phyloP scores from a whole-genome alignment of 2,113 vertebrate species.

The Pleuronectes platessa region DNA sequence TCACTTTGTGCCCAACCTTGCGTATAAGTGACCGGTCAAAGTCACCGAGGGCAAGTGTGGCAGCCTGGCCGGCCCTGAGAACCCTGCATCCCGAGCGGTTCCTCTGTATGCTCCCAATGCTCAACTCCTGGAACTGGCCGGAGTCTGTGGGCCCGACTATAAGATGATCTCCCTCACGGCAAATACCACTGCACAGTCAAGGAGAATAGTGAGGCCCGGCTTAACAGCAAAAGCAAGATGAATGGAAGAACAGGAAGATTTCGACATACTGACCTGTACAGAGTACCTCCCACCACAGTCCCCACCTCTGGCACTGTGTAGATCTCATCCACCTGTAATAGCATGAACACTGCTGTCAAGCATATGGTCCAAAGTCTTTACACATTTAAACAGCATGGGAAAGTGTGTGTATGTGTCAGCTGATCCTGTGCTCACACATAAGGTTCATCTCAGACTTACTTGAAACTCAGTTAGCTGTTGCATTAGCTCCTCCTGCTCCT shows the following conservation, averaged over 20 bases:
- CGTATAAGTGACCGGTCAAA: conserved; percentile 94
- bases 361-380: not conserved
- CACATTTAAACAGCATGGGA: not conserved
- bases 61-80: conserved; percentile 94
- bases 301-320: conserved; percentile 98
- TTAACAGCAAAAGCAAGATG: not conserved
- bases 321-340: conserved; percentile 95
- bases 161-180: conserved; percentile 94
- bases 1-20: conserved; percentile 85
- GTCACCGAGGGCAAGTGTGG: conserved; percentile 91
- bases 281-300: conserved; percentile 96
- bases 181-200: conserved; percentile 89
- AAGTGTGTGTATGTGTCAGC: not conserved
- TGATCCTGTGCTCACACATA: too few relatives aligned
- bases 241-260: not conserved
- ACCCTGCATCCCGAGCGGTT: conserved; percentile 96
- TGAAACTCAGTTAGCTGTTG: conserved; percentile 98
- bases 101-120: conserved; percentile 95
- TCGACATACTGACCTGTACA: conserved; percentile 88
- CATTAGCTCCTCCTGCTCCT: conserved; percentile 98
- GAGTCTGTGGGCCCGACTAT: conserved; percentile 94
- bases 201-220: not conserved
- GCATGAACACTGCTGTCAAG: conserved; percentile 16
- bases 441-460: conserved; percentile 72
- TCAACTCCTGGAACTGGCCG: conserved; percentile 90